These are phyloP conservation scores for Hestina assimilis DNA, from an alignment of 1,140 invertebrate genomes.

Conservation along the genomic window DNA sequence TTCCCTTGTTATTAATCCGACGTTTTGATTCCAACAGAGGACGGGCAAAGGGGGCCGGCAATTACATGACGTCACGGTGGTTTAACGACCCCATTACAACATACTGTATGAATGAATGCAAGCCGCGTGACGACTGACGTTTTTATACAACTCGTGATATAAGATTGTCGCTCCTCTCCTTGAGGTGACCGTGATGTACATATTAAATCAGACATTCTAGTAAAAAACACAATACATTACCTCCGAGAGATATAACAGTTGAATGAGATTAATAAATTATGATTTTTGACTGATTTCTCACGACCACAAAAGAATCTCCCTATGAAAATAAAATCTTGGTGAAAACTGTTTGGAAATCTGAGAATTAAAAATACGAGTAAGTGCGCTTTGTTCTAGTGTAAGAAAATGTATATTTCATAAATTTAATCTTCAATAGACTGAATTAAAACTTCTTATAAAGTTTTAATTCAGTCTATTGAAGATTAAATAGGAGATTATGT, in stretches of 20 bases:
- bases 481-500: not conserved
- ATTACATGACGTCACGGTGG: conserved; percentile 74
- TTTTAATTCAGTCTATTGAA: not conserved
- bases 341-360: too few relatives aligned
- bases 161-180: conserved; percentile 16
- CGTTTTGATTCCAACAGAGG: conserved; percentile 72
- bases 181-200: conserved; percentile 1
- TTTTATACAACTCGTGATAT: conserved; percentile 48
- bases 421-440: too few relatives aligned
- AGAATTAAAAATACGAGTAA: too few relatives aligned
- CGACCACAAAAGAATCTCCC: too few relatives aligned
- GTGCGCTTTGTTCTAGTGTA: too few relatives aligned
- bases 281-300: too few relatives aligned
- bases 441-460: too few relatives aligned
- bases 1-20: conserved; percentile 75
- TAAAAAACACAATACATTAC: too few relatives aligned
- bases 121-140: conserved; percentile 65
- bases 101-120: conserved; percentile 76
- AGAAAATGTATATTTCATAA: too few relatives aligned
- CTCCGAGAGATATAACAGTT: too few relatives aligned
- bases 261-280: too few relatives aligned
- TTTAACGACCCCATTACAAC: conserved; percentile 77
- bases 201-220: not conserved
- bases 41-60: conserved; percentile 69
- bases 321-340: too few relatives aligned